A percentile compares a stretch with the other conserved stretches of the same genome.
phyloP scores from a whole-genome alignment of 2,113 vertebrate species.

The Corydoras sp. region DNA sequence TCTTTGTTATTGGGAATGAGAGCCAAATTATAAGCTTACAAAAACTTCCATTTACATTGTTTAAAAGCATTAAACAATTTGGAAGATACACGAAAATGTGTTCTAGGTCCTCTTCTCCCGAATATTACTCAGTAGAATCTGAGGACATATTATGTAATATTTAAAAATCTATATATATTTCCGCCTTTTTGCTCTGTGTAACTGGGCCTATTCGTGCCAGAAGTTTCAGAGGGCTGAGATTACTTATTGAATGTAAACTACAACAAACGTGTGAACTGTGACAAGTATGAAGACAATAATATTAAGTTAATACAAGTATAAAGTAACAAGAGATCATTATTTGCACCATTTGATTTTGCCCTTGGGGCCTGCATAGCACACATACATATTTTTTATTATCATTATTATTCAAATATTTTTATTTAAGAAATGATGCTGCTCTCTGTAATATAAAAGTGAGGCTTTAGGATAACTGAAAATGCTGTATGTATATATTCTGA shows the following conservation, averaged over 20 bases:
- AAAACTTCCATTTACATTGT: conserved; percentile 38
- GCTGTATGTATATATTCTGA: conserved; percentile 26
- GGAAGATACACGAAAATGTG: conserved; percentile 36
- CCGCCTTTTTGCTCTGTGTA: not conserved
- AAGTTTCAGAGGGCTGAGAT: conserved; percentile 53
- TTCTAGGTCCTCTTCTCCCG: not conserved
- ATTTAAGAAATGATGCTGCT: too few relatives aligned
- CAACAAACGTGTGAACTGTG: conserved; percentile 55
- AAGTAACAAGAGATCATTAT: conserved; percentile 15
- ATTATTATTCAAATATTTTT: too few relatives aligned
- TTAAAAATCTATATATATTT: not conserved
- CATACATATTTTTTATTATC: too few relatives aligned
- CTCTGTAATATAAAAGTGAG: too few relatives aligned
- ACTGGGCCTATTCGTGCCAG: conserved; percentile 44
- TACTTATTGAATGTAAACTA: conserved; percentile 63
- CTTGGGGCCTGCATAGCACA: too few relatives aligned
- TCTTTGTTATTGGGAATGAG: conserved; percentile 5
- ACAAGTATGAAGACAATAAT: conserved; percentile 46
- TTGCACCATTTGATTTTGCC: too few relatives aligned
- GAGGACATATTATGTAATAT: not conserved
- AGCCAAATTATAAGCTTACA: conserved; percentile 31
- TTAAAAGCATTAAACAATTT: conserved; percentile 34
- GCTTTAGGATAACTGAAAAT: not conserved
- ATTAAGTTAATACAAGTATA: not conserved
- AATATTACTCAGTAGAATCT: not conserved